Conservation (phyloP, 2,888 invertebrate species). For the Matsumyia berberina region DNA sequence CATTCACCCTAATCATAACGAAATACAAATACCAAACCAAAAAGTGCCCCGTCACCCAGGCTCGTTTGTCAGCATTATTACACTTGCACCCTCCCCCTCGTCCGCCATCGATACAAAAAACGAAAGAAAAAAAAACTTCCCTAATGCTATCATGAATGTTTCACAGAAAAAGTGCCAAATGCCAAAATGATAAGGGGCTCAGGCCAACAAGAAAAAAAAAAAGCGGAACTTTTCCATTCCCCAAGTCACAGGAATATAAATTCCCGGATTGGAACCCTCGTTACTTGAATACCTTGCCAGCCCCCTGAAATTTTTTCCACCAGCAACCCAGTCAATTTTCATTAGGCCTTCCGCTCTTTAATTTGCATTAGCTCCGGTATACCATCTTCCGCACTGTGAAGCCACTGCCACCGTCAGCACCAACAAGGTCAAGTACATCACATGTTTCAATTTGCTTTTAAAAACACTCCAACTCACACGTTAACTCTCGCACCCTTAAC, state of each 20-base stretch:
- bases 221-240: slow-evolving; percentile 49
- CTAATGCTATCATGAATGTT: slow-evolving; percentile 54
- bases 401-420: slow-evolving; percentile 42
- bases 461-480: slow-evolving; percentile 70
- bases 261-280: slow-evolving; percentile 53
- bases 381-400: neutral
- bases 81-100: slow-evolving; percentile 6
- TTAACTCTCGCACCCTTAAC: slow-evolving; percentile 61
- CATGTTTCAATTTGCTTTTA: slow-evolving; percentile 73
- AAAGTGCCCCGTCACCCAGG: slow-evolving; percentile 59
- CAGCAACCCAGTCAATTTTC: slow-evolving; percentile 67
- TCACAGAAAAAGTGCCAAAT: slow-evolving; percentile 57
- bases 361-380: slow-evolving; percentile 61
- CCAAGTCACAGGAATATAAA: slow-evolving; percentile 46
- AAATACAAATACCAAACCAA: slow-evolving; percentile 67
- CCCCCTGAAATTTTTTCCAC: neutral
- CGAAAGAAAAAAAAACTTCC: slow-evolving; percentile 4
- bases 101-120: neutral
- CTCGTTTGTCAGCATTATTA: slow-evolving; percentile 73
- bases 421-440: slow-evolving; percentile 74
- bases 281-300: slow-evolving; percentile 33
- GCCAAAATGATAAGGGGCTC: slow-evolving; percentile 65
- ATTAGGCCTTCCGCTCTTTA: slow-evolving; percentile 67
- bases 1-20: slow-evolving; percentile 62
- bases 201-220: slow-evolving; percentile 32